Percentiles rank a stretch among this genome's conserved stretches.
Conservation (phyloP, 2,888 invertebrate genomes). For the Gandaritis pyraliata region DNA sequence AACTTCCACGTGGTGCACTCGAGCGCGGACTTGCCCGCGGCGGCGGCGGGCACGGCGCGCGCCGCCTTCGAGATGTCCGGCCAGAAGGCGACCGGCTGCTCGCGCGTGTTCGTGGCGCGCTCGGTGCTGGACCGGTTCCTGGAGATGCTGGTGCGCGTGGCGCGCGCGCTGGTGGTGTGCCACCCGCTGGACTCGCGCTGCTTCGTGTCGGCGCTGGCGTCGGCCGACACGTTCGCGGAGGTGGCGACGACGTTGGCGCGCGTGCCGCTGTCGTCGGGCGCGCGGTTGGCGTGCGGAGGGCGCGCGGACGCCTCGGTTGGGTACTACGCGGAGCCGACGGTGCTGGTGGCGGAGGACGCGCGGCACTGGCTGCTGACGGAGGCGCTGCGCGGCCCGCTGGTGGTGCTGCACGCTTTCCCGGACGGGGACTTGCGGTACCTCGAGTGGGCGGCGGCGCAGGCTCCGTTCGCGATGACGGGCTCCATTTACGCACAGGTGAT, state of each 20-base stretch:
- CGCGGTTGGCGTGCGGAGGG: constrained; percentile 55
- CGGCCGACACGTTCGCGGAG: constrained; percentile 92
- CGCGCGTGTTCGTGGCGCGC: constrained; percentile 96
- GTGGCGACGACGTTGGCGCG: constrained; percentile 82
- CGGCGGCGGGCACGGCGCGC: constrained; percentile 92
- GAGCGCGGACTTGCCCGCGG: constrained; percentile 92
- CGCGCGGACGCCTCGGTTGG: constrained; percentile 85
- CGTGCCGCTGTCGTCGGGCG: constrained; percentile 5
- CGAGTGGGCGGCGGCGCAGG: constrained; percentile 86
- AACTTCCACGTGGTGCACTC: constrained; percentile 99
- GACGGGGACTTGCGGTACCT: constrained; percentile 85
- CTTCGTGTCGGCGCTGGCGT: constrained; percentile 92
- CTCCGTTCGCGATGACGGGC: constrained; percentile 27
- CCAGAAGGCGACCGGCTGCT: constrained; percentile 99
- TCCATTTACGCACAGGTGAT: constrained; percentile 22
- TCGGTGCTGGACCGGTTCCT: constrained; percentile 92
- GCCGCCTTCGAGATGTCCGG: constrained; percentile 98
- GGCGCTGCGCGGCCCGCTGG: constrained; percentile 97
- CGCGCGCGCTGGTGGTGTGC: constrained; percentile 92
- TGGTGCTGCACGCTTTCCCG: constrained; percentile 92
- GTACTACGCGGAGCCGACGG: constrained; percentile 95
- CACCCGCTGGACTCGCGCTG: constrained; percentile 89
- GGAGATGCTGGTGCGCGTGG: constrained; percentile 87
- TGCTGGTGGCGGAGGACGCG: constrained; percentile 91
- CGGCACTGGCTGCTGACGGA: constrained; percentile 91